Evolutionary conservation across 2,888 invertebrate species (phyloP), one percentile per base, ranked within the genome.

Genomic region (Gibbula magus): DNA sequence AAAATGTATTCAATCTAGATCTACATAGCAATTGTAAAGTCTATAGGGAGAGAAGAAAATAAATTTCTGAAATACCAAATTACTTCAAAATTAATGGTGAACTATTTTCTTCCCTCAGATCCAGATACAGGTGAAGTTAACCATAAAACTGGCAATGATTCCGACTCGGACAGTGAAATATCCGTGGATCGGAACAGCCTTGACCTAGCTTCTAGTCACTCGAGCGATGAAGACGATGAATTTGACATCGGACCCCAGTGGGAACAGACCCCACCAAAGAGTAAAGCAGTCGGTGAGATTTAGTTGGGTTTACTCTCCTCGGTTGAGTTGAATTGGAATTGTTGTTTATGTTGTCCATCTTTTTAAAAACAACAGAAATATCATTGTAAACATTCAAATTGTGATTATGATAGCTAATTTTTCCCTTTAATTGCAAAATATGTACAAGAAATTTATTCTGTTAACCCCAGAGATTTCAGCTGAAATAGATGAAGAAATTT

Each of bases 141-240:
- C 66, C 81, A 83, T 22, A 86, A 88, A 76, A 84, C 70, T n/a
- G 88, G 88, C 95, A 95, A 85, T 95, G 96, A 96, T 91, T 96
- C 96, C 0, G 97, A 97, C 88, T 96, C 96, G 0, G 97, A 97
- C 83, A 93, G 92, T 82, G 93, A 93, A 79, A 86, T 96, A 51
- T 93, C 93, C 0, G 88, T 91, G 32, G 91, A 90, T 39, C 88
- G 90, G 54, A 89, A 89, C 45, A 92, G 92, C 88, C 94, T 98
- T 82, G 98, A 98, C 89, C 94, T 98, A 75, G 98, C 98, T 18
- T 98, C 98, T 75, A 98, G 98, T 91, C 98, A 98, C 94, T 97
- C 97, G 13, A 98, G 97, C 74, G 98, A 98, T 90, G 98, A 98
- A 86, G 95, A 95, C 78, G 94, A 95, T 83, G 94, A 94, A 16